A percentile compares a stretch with the other conserved stretches of the same genome.
Evolutionary conservation across 2,797 vertebrate genomes (phyloP).

Genomic region (Florisuga fusca): DNA sequence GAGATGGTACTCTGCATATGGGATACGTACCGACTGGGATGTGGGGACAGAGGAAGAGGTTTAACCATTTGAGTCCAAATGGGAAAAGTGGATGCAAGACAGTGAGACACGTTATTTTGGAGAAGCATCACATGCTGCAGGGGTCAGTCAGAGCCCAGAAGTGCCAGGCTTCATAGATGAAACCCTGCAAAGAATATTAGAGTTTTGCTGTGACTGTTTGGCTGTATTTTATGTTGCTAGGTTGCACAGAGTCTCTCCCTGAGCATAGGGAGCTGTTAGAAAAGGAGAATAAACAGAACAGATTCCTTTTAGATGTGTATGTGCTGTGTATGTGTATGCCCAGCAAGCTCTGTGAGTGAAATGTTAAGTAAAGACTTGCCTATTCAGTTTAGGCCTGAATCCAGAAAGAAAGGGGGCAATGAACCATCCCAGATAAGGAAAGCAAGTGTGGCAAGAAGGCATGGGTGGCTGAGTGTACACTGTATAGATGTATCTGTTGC

Average conservation of each 20-base stretch:
- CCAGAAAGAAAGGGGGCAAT: background rate
- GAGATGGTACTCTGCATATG: slow-evolving; percentile 73
- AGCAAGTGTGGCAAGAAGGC: background rate
- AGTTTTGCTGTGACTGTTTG: background rate
- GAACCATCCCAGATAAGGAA: background rate
- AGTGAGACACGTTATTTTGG: background rate
- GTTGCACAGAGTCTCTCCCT: no score
- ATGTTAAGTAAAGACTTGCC: background rate
- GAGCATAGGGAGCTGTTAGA: background rate
- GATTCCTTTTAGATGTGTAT: background rate
- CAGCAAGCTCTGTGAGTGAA: background rate
- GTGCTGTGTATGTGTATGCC: no score
- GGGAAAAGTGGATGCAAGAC: background rate
- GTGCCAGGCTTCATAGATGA: background rate
- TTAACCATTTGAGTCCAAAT: background rate
- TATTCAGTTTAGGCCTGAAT: background rate
- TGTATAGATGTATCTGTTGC: background rate
- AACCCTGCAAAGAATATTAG: background rate
- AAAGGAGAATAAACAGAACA: background rate
- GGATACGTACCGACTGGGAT: slow-evolving; percentile 81
- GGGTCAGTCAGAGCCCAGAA: background rate
- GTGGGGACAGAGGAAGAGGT: background rate
- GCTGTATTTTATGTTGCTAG: background rate
- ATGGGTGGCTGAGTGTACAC: background rate
- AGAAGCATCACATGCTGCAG: background rate